phyloP scores from a whole-genome alignment of 2,797 vertebrate genomes.

The Spondyliosoma cantharus region DNA sequence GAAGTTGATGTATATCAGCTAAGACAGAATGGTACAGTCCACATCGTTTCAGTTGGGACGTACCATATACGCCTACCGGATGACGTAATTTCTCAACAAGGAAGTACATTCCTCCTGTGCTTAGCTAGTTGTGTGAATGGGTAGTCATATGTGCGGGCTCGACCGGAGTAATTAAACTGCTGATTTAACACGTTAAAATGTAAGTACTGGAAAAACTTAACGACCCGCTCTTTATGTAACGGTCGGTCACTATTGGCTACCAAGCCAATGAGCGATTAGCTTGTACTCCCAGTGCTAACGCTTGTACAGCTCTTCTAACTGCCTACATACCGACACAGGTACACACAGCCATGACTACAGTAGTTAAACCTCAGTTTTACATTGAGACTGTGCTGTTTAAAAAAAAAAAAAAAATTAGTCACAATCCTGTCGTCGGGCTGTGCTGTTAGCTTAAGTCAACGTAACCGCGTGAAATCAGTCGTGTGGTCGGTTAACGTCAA shows the following conservation, averaged over 20 bases:
- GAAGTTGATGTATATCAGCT: no score
- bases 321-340: not conserved
- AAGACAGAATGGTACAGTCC: not conserved
- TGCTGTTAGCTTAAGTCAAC: not conserved
- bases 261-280: not conserved
- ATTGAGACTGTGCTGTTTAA: fast-evolving
- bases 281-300: not conserved
- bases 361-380: not conserved
- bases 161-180: not conserved
- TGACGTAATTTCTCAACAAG: not conserved
- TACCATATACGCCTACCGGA: fast-evolving
- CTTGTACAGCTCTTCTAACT: not conserved
- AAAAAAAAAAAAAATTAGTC: no score
- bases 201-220: constrained; percentile 17
- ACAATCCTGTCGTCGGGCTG: no score
- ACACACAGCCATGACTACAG: no score
- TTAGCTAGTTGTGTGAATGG: not conserved
- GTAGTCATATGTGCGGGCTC: not conserved
- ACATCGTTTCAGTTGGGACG: not conserved
- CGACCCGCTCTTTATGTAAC: fast-evolving
- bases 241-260: fast-evolving
- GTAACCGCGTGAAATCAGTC: not conserved
- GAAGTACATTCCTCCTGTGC: not conserved
- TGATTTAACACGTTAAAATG: not conserved
- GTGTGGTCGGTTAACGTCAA: not conserved